Conservation (phyloP, 2,888 invertebrate genomes). For the Drosophila falleni region DNA sequence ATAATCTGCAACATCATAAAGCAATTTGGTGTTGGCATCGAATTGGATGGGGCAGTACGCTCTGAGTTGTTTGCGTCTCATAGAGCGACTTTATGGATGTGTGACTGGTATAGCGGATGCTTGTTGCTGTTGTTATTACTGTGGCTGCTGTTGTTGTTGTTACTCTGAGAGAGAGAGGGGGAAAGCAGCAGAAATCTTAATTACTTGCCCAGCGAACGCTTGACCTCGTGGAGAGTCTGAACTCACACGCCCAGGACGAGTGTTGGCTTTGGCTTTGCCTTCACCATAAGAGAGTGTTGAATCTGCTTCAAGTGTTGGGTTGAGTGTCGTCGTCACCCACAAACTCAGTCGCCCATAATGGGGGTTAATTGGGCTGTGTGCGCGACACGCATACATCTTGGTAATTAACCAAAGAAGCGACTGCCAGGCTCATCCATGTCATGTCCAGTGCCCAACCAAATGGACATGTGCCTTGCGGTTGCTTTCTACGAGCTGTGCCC, state of each 20-base stretch:
- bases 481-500: slow-evolving; percentile 46
- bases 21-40: slow-evolving; percentile 67
- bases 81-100: slow-evolving; percentile 70
- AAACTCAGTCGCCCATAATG: slow-evolving; percentile 71
- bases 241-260: slow-evolving; percentile 70
- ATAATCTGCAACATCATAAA: slow-evolving; percentile 83
- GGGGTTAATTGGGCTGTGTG: slow-evolving; percentile 83
- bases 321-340: slow-evolving; percentile 54
- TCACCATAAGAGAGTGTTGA: neutral
- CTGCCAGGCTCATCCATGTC: slow-evolving; percentile 53
- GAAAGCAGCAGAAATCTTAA: slow-evolving; percentile 71
- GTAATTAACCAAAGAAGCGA: slow-evolving; percentile 83
- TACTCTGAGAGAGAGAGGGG: slow-evolving; percentile 35
- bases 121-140: slow-evolving; percentile 31
- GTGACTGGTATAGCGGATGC: slow-evolving; percentile 56
- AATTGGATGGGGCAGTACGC: slow-evolving; percentile 11
- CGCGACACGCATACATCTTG: slow-evolving; percentile 84
- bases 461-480: slow-evolving; percentile 54
- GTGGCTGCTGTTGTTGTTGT: slow-evolving; percentile 14
- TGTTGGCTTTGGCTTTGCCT: slow-evolving; percentile 17
- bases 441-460: slow-evolving; percentile 39
- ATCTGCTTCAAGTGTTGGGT: slow-evolving; percentile 32
- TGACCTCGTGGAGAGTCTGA: slow-evolving; percentile 72
- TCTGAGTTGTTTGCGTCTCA: slow-evolving; percentile 72
- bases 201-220: slow-evolving; percentile 76